A percentile compares a stretch with the other conserved stretches of the same genome.
phyloP scores from a whole-genome alignment of 2,797 vertebrate species.

The Brotogeris chrysoptera region DNA sequence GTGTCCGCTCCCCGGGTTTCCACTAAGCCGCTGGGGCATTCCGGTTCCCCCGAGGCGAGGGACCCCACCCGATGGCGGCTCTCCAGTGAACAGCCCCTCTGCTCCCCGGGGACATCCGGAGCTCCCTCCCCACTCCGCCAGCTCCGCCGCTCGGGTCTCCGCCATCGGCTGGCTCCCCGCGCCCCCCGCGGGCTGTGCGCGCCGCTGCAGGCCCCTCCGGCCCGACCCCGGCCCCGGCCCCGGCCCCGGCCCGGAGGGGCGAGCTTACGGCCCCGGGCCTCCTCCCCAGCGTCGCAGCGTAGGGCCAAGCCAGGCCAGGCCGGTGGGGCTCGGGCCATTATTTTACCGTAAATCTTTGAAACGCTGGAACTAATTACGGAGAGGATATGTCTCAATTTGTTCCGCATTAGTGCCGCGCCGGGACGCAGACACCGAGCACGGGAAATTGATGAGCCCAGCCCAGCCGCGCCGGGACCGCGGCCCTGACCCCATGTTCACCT shows the following conservation, averaged over 20 bases:
- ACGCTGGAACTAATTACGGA: constrained; percentile 86
- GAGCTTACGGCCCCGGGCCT: not conserved
- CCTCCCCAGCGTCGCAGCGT: not conserved
- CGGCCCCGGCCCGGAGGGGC: not conserved
- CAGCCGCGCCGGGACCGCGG: not conserved
- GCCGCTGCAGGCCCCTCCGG: not conserved
- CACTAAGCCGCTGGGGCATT: not conserved
- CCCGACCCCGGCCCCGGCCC: not conserved
- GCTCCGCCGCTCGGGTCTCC: not conserved
- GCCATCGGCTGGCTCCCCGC: not conserved
- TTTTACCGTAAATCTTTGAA: constrained; percentile 79
- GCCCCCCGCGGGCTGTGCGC: not conserved
- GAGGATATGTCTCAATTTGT: constrained; percentile 90
- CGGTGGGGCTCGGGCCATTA: constrained; percentile 63
- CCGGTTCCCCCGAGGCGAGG: not conserved
- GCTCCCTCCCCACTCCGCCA: not conserved
- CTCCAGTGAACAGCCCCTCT: not conserved
- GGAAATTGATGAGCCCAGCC: constrained; percentile 84
- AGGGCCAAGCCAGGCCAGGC: not conserved
- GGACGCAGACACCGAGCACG: constrained; percentile 72
- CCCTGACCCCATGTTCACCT: constrained; percentile 50
- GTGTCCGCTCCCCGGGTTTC: too few relatives aligned
- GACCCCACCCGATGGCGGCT: not conserved
- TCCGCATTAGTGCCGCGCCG: constrained; percentile 79
- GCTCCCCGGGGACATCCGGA: not conserved